phyloP scores from a whole-genome alignment of 1,140 invertebrate genomes.

The Trachymyrmex cornetzi region DNA sequence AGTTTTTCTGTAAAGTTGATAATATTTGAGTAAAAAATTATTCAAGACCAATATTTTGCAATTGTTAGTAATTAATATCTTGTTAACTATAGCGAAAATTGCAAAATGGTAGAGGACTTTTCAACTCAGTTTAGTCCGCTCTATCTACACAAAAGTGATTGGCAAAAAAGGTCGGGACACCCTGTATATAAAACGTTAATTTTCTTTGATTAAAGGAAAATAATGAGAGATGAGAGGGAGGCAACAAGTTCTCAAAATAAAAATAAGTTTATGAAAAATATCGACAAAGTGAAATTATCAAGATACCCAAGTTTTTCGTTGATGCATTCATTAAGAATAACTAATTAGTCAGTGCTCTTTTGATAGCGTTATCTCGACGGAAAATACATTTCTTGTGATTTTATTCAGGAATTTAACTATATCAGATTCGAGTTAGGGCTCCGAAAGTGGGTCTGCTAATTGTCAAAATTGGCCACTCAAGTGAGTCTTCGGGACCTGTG shows the following conservation, averaged over 20 bases:
- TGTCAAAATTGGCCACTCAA: conserved; percentile 32
- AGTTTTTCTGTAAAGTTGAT: too few species aligned
- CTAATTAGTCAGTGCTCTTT: not conserved
- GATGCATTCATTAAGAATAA: conserved; percentile 11
- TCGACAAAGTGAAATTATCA: not conserved
- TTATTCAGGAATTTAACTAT: not conserved
- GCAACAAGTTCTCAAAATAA: not conserved
- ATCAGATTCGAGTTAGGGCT: not conserved
- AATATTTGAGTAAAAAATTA: too few species aligned
- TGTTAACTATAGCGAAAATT: too few species aligned
- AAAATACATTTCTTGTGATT: not conserved
- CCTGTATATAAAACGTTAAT: not conserved
- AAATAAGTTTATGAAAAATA: not conserved
- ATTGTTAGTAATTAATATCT: too few species aligned
- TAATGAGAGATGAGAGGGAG: not conserved
- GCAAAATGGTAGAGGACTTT: too few species aligned
- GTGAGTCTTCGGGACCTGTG: conserved; percentile 9
- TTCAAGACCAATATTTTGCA: too few species aligned
- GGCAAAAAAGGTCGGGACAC: too few species aligned
- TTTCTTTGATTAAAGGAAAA: not conserved
- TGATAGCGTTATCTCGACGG: not conserved
- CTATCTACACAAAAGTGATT: too few species aligned
- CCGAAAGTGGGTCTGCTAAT: conserved; percentile 21
- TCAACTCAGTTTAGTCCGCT: too few species aligned
- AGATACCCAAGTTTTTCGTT: not conserved